Evolutionary conservation across 1,140 invertebrate genomes (phyloP).

Genomic region (Batillaria attramentaria): DNA sequence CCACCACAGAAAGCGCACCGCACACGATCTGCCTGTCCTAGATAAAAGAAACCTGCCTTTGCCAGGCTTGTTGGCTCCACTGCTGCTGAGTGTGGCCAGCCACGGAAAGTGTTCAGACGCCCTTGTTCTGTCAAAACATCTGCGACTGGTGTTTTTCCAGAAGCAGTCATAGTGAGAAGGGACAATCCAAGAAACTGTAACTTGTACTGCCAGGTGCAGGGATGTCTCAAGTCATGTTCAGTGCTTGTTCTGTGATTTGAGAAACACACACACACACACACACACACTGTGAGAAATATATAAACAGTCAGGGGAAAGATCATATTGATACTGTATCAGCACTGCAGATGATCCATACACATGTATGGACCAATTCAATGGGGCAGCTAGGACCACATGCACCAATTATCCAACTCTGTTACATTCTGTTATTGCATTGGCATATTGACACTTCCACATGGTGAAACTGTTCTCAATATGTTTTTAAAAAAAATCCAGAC

Average conservation of each 20-base stretch:
- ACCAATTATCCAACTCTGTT: too few species aligned
- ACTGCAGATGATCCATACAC: too few species aligned
- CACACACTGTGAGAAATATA: too few species aligned
- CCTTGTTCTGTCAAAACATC: slow-evolving; percentile 15
- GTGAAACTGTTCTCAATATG: too few species aligned
- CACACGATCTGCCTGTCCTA: slow-evolving; percentile 80
- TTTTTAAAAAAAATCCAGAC: too few species aligned
- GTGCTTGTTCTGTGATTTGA: neutral
- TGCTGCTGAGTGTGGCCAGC: slow-evolving; percentile 21
- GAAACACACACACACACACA: slow-evolving; percentile 11
- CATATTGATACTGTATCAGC: too few species aligned
- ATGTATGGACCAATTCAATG: too few species aligned
- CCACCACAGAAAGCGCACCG: slow-evolving; percentile 90
- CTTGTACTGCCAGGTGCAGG: neutral
- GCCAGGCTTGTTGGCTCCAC: slow-evolving; percentile 32
- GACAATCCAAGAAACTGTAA: neutral
- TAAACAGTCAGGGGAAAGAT: too few species aligned
- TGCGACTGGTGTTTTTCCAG: neutral
- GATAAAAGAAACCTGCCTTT: slow-evolving; percentile 55
- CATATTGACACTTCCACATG: too few species aligned
- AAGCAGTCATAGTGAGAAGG: too few species aligned
- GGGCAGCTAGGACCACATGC: too few species aligned
- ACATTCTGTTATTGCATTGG: too few species aligned
- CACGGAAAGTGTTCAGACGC: slow-evolving; percentile 22
- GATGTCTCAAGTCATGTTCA: neutral